Conservation (phyloP, 2,888 invertebrate genomes). For the Phrixothrix hirtus region DNA sequence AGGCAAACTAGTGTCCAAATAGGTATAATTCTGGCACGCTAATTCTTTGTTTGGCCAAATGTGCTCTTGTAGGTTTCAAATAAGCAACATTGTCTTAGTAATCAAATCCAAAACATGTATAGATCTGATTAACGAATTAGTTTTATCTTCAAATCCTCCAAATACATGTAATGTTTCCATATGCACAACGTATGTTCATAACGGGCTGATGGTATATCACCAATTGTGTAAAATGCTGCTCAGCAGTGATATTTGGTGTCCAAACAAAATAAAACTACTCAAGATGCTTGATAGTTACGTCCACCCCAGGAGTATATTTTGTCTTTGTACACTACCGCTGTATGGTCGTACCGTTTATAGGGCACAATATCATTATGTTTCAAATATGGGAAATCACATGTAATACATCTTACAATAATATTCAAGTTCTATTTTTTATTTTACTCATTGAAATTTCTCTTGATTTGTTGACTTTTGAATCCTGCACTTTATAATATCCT, state of each 20-base stretch:
- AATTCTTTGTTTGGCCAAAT: too few species aligned
- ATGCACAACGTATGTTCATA: conserved; percentile 92
- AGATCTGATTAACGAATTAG: conserved; percentile 78
- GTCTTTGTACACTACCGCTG: conserved; percentile 78
- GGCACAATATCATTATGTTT: conserved; percentile 63
- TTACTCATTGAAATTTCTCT: too few species aligned
- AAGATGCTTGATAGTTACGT: conserved; percentile 81
- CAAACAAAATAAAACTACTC: conserved; percentile 80
- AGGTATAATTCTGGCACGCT: too few species aligned
- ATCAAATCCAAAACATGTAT: conserved; percentile 76
- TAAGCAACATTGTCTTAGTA: too few species aligned
- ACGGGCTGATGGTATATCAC: conserved; percentile 76
- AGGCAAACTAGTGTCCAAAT: too few species aligned
- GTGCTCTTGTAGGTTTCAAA: too few species aligned
- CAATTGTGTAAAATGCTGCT: conserved; percentile 68
- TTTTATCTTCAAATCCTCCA: conserved; percentile 88
- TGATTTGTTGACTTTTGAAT: too few species aligned
- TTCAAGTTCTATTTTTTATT: too few species aligned
- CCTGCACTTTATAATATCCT: too few species aligned
- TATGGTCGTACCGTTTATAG: conserved; percentile 89
- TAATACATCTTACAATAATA: too few species aligned
- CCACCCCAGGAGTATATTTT: conserved; percentile 92
- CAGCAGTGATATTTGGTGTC: conserved; percentile 72
- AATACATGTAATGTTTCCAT: conserved; percentile 82
- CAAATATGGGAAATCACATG: conserved; percentile 58